phyloP scores from a whole-genome alignment of 2,888 invertebrate species.

The Dorcus hopei region DNA sequence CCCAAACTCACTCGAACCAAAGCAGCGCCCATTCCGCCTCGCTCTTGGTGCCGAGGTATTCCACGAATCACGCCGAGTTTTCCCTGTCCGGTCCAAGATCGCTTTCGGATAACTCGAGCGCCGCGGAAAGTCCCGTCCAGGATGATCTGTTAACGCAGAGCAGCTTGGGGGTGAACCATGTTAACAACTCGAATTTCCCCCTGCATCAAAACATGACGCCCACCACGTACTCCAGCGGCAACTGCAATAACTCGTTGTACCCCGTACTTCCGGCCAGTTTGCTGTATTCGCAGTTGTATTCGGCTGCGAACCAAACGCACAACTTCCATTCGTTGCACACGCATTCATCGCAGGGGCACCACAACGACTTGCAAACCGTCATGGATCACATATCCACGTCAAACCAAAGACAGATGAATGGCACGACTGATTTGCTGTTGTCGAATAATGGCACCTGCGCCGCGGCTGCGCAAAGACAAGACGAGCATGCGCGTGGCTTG shows the following conservation, averaged over 20 bases:
- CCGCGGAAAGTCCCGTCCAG: conserved; percentile 80
- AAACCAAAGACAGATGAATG: conserved; percentile 54
- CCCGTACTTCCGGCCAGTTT: conserved; percentile 79
- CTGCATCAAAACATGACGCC: conserved; percentile 50
- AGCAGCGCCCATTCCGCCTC: conserved; percentile 47
- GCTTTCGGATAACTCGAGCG: conserved; percentile 77
- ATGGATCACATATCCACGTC: conserved; percentile 74
- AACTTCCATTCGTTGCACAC: conserved; percentile 69
- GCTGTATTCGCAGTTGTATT: conserved; percentile 79
- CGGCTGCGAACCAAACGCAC: conserved; percentile 72
- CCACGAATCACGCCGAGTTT: conserved; percentile 64
- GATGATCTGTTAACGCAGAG: conserved; percentile 69
- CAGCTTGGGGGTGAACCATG: conserved; percentile 54
- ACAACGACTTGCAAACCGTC: conserved; percentile 70
- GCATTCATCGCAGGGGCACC: conserved; percentile 53
- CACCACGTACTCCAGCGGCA: conserved; percentile 49
- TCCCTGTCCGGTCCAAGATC: conserved; percentile 70
- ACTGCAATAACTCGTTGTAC: conserved; percentile 73
- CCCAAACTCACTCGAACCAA: conserved; percentile 54
- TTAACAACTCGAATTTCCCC: conserved; percentile 62
- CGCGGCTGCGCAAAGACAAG: conserved; percentile 59
- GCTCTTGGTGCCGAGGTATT: conserved; percentile 67
- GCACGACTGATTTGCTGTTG: conserved; percentile 51
- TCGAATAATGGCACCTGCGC: conserved; percentile 58
- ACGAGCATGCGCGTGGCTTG: conserved; percentile 53